Base-by-base conservation (phyloP, 2,888 invertebrate species). In the Scelioninae gen. 1 region DNA sequence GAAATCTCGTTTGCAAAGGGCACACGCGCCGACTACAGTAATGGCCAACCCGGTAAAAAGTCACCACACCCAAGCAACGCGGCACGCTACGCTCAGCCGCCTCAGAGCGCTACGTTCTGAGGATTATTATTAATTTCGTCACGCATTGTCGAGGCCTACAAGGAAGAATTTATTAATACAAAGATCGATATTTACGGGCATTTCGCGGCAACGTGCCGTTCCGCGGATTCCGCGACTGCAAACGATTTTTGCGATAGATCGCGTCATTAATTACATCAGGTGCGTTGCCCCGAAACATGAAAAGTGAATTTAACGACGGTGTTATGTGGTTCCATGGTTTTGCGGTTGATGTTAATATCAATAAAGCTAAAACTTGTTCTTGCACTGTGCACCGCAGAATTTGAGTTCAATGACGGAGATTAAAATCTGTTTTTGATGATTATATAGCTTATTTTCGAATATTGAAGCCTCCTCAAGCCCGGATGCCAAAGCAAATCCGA, bases 91-190 rank as follows among this genome's bases (percentile, higher is more conserved):
- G 60, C 65, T 69, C 56, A 55, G 69, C 55, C 60, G 65, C 34
- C 58, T 65, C 60, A 15, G 47, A 71, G 55, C 62, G 60, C 29
- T 38, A 58, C 62, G 77, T 58, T 69, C n/a, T n/a, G n/a, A n/a
- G 75, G 66, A 69, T 79, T 79, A 79, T 83, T 83, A 85, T 86
- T 85, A 85, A 87, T 85, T 86, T 83, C 85, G 86, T 85, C 85
- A 84, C 85, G 85, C 84, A 80, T 85, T 85, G 83, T 83, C 83
- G 85, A 85, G 77, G 82, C 83, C 76, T 75, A 82, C 76, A 69
- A 77, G 74, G 76, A 85, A 84, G 79, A 85, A 85, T 86, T 86
- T 84, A 85, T 85, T 77, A 83, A 86, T 66, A 80, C 72, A 32
- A 58, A 47, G 68, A 81, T 81, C 72, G 83, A 72, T 82, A 66